Percentiles rank a stretch among this genome's conserved stretches.
Conservation (phyloP, 30 jellyfish, hydroid and myxozoan species). For the Chrysaora quinquecirrha region DNA sequence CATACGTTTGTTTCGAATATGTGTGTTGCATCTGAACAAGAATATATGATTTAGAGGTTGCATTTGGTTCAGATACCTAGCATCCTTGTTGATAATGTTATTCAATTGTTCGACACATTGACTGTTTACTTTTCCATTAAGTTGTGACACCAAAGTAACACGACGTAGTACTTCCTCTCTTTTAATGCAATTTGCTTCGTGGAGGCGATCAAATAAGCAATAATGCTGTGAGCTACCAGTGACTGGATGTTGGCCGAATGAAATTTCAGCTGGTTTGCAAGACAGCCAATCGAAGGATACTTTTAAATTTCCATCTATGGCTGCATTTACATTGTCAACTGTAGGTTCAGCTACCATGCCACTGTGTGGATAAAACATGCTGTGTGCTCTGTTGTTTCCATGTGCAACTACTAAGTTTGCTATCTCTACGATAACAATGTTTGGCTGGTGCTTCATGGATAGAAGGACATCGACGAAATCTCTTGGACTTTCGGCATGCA, state of each 20-base stretch:
- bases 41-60: not conserved
- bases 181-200: not conserved
- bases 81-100: not conserved
- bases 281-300: not conserved
- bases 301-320: not conserved
- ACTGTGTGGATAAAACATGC: not conserved
- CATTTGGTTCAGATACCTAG: conserved; percentile 6
- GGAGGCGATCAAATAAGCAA: not conserved
- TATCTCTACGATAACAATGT: conserved; percentile 21
- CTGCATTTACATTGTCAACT: not conserved
- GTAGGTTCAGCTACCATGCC: not conserved
- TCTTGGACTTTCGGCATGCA: conserved; percentile 42
- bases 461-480: conserved; percentile 28
- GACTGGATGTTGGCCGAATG: not conserved
- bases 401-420: conserved; percentile 34
- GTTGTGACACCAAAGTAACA: conserved; percentile 13
- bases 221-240: not conserved
- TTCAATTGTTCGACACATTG: conserved; percentile 29
- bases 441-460: conserved; percentile 25
- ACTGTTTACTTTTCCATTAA: conserved; percentile 20
- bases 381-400: conserved; percentile 19
- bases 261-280: not conserved
- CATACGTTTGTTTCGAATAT: conserved; percentile 29
- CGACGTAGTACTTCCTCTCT: conserved; percentile 22
- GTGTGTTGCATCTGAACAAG: not conserved